phyloP scores from a whole-genome alignment of 2,113 vertebrate genomes.

The Anolis carolinensis region DNA sequence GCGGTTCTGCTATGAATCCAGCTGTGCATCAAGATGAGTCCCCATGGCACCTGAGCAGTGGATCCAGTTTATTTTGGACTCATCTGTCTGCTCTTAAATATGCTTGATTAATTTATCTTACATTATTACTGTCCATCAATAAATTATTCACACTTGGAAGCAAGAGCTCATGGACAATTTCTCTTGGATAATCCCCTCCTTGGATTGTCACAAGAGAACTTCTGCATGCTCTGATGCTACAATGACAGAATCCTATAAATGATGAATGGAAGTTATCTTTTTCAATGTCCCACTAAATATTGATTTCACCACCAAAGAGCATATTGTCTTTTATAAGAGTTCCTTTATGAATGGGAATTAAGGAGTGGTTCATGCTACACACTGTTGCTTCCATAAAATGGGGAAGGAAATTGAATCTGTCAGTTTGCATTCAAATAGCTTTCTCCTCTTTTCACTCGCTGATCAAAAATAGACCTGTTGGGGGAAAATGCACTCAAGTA shows the following conservation, averaged over 20 bases:
- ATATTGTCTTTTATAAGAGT: neutral
- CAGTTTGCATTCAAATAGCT: conserved; percentile 22
- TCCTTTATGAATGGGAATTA: conserved; percentile 15
- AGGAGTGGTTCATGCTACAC: neutral
- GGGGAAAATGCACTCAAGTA: conserved; percentile 16
- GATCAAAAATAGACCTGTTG: conserved; percentile 35
- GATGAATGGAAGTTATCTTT: conserved; percentile 7
- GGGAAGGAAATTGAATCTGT: conserved; percentile 1
- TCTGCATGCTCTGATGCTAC: neutral
- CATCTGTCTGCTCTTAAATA: neutral
- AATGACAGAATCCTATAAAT: conserved; percentile 32
- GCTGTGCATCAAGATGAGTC: no score
- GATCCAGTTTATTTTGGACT: neutral
- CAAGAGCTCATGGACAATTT: conserved; percentile 29
- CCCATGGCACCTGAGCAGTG: no score
- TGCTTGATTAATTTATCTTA: neutral
- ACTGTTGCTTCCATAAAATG: neutral
- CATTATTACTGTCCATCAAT: conserved; percentile 18
- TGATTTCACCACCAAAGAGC: neutral
- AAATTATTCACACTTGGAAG: conserved; percentile 33
- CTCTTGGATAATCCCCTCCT: conserved; percentile 27
- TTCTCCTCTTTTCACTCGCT: conserved; percentile 19
- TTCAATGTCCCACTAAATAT: conserved; percentile 26
- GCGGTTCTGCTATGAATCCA: no score
- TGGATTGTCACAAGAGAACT: conserved; percentile 28